These are phyloP conservation scores for Psilanteris sp. DNA, from an alignment of 1,140 invertebrate species.

Conservation along the genomic window DNA sequence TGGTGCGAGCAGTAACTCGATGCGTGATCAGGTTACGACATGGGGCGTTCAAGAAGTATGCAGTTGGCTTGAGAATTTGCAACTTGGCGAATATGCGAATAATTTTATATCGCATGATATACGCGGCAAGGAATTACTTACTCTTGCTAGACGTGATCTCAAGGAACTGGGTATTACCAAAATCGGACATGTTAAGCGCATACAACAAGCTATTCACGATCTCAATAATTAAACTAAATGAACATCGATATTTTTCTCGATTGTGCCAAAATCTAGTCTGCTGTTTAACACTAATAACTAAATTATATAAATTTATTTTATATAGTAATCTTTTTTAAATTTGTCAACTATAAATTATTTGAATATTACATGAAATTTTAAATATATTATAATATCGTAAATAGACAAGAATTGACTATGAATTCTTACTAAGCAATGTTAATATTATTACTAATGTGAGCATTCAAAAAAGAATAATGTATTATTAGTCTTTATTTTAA, in stretches of 20 bases:
- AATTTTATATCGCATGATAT: constrained; percentile 94
- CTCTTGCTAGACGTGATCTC: constrained; percentile 90
- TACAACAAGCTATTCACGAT: constrained; percentile 95
- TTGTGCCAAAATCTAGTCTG: constrained; percentile 59
- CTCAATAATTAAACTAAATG: constrained; percentile 79
- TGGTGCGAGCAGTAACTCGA: constrained; percentile 57
- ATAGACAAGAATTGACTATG: too few species aligned
- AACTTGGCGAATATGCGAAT: constrained; percentile 92
- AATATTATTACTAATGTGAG: too few species aligned
- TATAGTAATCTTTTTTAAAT: too few species aligned
- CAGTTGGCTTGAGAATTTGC: constrained; percentile 92
- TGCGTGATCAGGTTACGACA: constrained; percentile 79
- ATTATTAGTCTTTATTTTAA: too few species aligned
- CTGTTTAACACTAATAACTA: too few species aligned
- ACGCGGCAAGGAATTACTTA: constrained; percentile 92
- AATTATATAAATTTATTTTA: too few species aligned
- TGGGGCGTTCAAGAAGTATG: constrained; percentile 88
- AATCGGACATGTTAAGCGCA: constrained; percentile 95
- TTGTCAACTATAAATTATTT: too few species aligned
- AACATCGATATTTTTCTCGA: constrained; percentile 2
- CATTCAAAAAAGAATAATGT: too few species aligned
- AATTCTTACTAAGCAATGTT: too few species aligned
- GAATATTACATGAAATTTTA: too few species aligned
- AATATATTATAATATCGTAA: too few species aligned
- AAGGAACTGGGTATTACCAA: constrained; percentile 95